Conservation (phyloP, 2,888 invertebrate species). For the Glyphotaelius pellucidus region DNA sequence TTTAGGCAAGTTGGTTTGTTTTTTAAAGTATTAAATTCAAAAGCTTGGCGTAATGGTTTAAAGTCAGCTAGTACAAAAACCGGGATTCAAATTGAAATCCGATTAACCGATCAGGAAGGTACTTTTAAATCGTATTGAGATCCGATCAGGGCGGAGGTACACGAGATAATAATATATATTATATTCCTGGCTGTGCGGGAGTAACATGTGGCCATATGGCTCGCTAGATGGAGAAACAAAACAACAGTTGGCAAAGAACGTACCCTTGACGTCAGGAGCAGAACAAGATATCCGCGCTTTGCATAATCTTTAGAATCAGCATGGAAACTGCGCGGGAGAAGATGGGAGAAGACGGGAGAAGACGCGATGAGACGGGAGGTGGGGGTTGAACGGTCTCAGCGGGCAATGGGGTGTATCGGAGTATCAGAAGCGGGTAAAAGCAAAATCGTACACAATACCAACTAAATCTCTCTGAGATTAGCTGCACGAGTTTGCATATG, state of each 20-base stretch:
- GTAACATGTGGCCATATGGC: constrained; percentile 14
- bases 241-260: constrained; percentile 46
- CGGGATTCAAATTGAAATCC: not conserved
- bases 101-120: not conserved
- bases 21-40: not conserved
- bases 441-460: constrained; percentile 40
- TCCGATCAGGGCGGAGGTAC: not conserved
- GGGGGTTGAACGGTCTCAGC: constrained; percentile 38
- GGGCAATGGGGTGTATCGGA: constrained; percentile 48
- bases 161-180: not conserved
- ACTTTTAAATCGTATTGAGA: not conserved
- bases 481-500: constrained; percentile 37
- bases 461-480: constrained; percentile 44
- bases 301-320: constrained; percentile 54
- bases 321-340: constrained; percentile 37
- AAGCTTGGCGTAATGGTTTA: not conserved
- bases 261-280: constrained; percentile 4
- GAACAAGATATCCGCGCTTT: constrained; percentile 46
- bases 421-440: constrained; percentile 36
- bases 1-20: not conserved
- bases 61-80: not conserved
- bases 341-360: not conserved
- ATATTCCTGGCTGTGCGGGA: not conserved
- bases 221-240: constrained; percentile 39
- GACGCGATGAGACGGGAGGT: not conserved